Conservation (phyloP, 2,797 vertebrate species). For the Mico argentatus region DNA sequence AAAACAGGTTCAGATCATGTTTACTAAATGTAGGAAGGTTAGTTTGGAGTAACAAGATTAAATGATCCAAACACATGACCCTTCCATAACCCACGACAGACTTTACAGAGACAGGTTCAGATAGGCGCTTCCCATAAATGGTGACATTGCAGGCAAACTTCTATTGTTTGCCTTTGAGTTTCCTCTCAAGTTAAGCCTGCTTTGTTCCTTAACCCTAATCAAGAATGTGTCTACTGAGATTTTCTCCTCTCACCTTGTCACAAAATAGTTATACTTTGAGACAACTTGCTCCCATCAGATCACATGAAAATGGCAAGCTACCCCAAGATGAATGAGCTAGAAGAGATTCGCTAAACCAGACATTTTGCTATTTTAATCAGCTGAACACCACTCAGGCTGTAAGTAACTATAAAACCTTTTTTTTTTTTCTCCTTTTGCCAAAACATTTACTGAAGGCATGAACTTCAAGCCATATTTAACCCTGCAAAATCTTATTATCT, state of each 20-base stretch:
- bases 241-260: slow-evolving; percentile 64
- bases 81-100: slow-evolving; percentile 82
- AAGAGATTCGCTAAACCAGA: not conserved
- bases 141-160: slow-evolving; percentile 67
- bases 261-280: slow-evolving; percentile 59
- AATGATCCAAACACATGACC: slow-evolving; percentile 86
- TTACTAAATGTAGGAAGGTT: slow-evolving; percentile 91
- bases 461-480: not conserved
- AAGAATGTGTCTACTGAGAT: slow-evolving; percentile 67
- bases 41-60: slow-evolving; percentile 88
- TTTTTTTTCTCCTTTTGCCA: not conserved
- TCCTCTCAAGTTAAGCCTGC: slow-evolving; percentile 72
- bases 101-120: slow-evolving; percentile 75
- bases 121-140: slow-evolving; percentile 68
- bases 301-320: slow-evolving; percentile 41
- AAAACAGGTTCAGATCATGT: slow-evolving; percentile 87
- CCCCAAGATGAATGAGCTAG: not conserved
- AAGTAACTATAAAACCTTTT: not conserved
- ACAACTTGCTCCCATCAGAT: slow-evolving; percentile 54
- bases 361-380: slow-evolving; percentile 32
- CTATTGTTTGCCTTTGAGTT: slow-evolving; percentile 69
- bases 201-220: slow-evolving; percentile 70
- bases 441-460: not conserved
- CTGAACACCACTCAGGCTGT: not conserved
- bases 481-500: not conserved